phyloP scores from a whole-genome alignment of 1,140 invertebrate genomes.

The Antheraea mylitta region DNA sequence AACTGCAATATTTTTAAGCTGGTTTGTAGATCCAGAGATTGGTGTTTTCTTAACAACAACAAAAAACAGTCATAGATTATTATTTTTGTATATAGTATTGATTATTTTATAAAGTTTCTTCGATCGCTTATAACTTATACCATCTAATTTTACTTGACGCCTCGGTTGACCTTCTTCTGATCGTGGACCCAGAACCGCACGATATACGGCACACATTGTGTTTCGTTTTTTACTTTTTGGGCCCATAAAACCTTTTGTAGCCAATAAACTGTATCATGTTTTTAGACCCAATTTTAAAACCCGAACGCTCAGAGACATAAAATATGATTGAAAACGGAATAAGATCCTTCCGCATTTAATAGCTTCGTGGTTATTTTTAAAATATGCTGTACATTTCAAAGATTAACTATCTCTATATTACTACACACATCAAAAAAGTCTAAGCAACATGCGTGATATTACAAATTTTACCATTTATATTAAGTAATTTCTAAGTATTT shows the following conservation, averaged over 20 bases:
- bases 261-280: conserved; percentile 10
- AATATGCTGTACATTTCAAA: too few relatives aligned
- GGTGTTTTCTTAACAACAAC: too few relatives aligned
- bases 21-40: too few relatives aligned
- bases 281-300: conserved; percentile 4
- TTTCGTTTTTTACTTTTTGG: conserved; percentile 3
- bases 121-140: background rate
- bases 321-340: conserved; percentile 1
- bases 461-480: too few relatives aligned
- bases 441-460: too few relatives aligned
- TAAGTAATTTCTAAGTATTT: too few relatives aligned
- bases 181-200: conserved; percentile 21
- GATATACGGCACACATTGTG: conserved; percentile 10
- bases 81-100: too few relatives aligned
- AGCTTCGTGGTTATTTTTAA: background rate
- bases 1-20: too few relatives aligned
- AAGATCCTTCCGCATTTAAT: conserved; percentile 1
- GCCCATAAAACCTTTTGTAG: conserved; percentile 13
- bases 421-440: too few relatives aligned
- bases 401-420: too few relatives aligned
- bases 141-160: conserved; percentile 16
- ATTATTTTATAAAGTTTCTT: background rate
- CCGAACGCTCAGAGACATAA: background rate
- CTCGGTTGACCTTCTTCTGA: conserved; percentile 24
- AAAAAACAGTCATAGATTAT: too few relatives aligned